These are phyloP conservation scores for Bellardia pandia DNA, from an alignment of 2,888 invertebrate species.

Conservation along the genomic window DNA sequence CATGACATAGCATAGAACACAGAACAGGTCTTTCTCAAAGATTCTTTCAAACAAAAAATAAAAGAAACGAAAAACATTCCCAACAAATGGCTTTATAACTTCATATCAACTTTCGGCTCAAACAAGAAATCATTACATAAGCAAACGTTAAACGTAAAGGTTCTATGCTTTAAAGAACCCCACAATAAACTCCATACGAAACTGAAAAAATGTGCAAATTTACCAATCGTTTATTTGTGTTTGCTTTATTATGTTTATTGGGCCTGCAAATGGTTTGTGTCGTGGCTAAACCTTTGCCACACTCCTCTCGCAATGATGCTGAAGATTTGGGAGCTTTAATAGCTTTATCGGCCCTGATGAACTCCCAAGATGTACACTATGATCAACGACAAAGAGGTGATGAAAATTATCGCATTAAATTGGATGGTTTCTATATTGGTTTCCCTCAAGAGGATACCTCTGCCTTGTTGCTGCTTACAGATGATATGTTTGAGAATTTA, in stretches of 20 bases:
- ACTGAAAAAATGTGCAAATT: slow-evolving; percentile 82
- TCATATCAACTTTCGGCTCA: slow-evolving; percentile 12
- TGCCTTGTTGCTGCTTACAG: slow-evolving; percentile 71
- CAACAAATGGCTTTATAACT: slow-evolving; percentile 57
- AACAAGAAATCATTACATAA: slow-evolving; percentile 69
- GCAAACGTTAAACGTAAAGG: slow-evolving; percentile 67
- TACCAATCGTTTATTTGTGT: slow-evolving; percentile 81
- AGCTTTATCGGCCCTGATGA: slow-evolving; percentile 57
- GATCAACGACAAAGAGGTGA: slow-evolving; percentile 92
- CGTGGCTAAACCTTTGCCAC: slow-evolving; percentile 43
- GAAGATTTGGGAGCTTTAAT: slow-evolving; percentile 42
- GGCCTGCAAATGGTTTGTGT: slow-evolving; percentile 20
- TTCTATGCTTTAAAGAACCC: slow-evolving; percentile 20
- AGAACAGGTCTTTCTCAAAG: slow-evolving; percentile 59
- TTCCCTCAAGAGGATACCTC: slow-evolving; percentile 76
- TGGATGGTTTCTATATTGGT: slow-evolving; percentile 84
- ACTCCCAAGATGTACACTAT: slow-evolving; percentile 83
- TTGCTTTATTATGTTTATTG: slow-evolving; percentile 71
- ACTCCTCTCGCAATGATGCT: not conserved
- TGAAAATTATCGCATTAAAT: slow-evolving; percentile 89
- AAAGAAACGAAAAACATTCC: not conserved
- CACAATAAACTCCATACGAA: not conserved
- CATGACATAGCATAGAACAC: slow-evolving; percentile 15
- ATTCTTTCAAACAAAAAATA: slow-evolving; percentile 19
- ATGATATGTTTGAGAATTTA: slow-evolving; percentile 74